Percentiles rank a stretch among this genome's conserved stretches.
These are phyloP conservation scores for Tupiocoris notatus DNA, from an alignment of 2,888 invertebrate species.

Conservation along the genomic window DNA sequence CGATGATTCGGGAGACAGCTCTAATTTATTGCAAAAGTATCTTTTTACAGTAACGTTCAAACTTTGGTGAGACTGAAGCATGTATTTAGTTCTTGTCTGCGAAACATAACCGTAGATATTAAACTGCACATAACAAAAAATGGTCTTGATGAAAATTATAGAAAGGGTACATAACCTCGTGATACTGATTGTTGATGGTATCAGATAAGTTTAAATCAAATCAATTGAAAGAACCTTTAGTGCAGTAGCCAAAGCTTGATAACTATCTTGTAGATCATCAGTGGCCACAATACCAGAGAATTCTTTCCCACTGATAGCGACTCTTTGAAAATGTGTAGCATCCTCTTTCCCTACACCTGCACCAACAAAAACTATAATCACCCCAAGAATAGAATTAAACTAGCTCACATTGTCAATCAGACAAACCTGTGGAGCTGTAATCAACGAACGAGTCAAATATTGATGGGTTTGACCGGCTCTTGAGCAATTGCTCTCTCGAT, in stretches of 20 bases:
- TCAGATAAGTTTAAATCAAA: no score
- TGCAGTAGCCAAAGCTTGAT: not conserved
- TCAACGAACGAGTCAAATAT: not conserved
- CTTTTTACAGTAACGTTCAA: constrained; percentile 80
- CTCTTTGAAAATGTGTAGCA: constrained; percentile 56
- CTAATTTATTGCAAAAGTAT: constrained; percentile 60
- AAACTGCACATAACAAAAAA: no score
- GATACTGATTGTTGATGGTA: no score
- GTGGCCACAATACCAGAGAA: not conserved
- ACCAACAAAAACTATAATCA: not conserved
- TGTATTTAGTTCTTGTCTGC: constrained; percentile 86
- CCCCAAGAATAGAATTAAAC: not conserved
- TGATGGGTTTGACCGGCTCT: not conserved
- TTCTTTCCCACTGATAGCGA: constrained; percentile 60
- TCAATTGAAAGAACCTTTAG: not conserved
- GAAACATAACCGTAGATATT: no score
- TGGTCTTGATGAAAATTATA: no score
- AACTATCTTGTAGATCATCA: not conserved
- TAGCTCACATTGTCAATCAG: not conserved
- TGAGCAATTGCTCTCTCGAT: not conserved
- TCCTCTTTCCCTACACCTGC: no score
- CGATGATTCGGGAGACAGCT: not conserved
- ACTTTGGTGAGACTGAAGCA: constrained; percentile 84
- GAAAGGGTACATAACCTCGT: no score
- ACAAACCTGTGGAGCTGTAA: not conserved